Percentiles rank a stretch among this genome's conserved stretches.
Evolutionary conservation across 2,888 invertebrate genomes (phyloP).

Genomic region (Parapristionchus giblindavisi): DNA sequence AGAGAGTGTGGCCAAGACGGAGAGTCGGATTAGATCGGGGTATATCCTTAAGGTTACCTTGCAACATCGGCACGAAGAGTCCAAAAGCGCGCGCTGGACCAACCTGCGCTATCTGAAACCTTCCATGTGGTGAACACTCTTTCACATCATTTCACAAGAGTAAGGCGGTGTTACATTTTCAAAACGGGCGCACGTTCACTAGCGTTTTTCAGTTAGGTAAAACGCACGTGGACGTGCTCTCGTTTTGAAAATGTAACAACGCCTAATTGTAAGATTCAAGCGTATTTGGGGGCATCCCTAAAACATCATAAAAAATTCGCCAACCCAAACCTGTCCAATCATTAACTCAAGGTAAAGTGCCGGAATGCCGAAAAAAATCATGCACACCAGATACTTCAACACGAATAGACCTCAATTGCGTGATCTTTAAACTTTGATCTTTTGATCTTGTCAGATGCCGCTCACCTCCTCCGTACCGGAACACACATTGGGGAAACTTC

Average conservation of each 20-base stretch:
- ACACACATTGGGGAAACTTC: not conserved
- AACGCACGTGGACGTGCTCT: too few species aligned
- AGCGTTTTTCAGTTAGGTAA: too few species aligned
- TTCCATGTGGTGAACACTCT: not conserved
- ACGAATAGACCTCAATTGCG: not conserved
- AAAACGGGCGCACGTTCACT: too few species aligned
- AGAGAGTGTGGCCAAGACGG: too few species aligned
- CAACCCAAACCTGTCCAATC: not conserved
- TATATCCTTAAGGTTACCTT: not conserved
- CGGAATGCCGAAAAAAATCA: not conserved
- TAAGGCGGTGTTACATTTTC: too few species aligned
- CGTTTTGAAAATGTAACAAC: not conserved
- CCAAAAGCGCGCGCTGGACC: conserved; percentile 1
- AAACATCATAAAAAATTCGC: not conserved
- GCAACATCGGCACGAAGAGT: not conserved
- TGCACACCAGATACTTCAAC: not conserved
- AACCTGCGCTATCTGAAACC: not conserved
- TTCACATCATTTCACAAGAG: too few species aligned
- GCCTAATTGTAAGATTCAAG: not conserved
- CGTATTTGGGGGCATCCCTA: too few species aligned
- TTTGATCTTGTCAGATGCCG: not conserved
- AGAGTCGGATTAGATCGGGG: too few species aligned
- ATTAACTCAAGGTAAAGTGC: not conserved
- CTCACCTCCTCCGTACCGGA: conserved; percentile 1
- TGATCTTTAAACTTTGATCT: not conserved